These are phyloP conservation scores for Alca torda DNA, from an alignment of 2,797 vertebrate species.

Conservation along the genomic window DNA sequence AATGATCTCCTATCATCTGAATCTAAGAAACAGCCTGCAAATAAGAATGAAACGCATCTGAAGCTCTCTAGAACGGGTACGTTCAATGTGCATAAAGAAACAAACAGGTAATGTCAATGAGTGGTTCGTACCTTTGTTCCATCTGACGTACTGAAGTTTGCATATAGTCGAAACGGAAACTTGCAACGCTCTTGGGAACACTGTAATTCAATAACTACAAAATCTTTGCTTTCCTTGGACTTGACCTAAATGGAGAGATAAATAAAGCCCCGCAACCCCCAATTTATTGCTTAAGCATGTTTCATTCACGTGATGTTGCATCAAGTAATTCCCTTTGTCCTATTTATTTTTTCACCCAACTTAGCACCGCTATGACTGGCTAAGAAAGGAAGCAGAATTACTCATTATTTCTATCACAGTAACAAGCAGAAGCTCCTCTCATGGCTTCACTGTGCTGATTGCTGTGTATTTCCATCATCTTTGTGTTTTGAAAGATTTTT, in stretches of 20 bases:
- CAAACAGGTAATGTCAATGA: neutral
- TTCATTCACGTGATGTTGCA: neutral
- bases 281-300: neutral
- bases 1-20: neutral
- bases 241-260: neutral
- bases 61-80: neutral
- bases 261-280: neutral
- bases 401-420: neutral
- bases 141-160: slow-evolving; percentile 8
- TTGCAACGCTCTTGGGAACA: slow-evolving; percentile 55
- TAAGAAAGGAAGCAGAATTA: neutral
- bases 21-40: neutral
- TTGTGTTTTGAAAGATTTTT: neutral
- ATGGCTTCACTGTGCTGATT: neutral
- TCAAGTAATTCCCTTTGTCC: neutral
- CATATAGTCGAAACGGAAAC: slow-evolving; percentile 73
- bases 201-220: slow-evolving; percentile 82
- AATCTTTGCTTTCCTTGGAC: neutral
- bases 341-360: neutral
- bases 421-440: neutral
- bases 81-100: neutral
- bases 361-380: neutral
- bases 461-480: neutral
- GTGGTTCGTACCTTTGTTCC: slow-evolving; percentile 26
- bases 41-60: neutral